Evolutionary conservation across 2,797 vertebrate genomes (phyloP).

Genomic region (Chelon labrosus): DNA sequence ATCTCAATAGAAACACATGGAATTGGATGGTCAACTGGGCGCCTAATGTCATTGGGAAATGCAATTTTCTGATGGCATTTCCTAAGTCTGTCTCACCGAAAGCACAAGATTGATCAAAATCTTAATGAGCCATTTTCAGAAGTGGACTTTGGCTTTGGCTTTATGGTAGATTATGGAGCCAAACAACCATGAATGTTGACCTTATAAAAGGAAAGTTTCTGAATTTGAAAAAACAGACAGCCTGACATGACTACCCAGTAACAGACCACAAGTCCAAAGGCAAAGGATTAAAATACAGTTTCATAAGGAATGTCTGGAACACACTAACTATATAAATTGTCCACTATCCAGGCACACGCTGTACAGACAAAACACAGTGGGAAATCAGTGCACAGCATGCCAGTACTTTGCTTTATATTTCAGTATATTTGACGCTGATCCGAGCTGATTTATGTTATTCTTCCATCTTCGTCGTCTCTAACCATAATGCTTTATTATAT

Average conservation of each 20-base stretch:
- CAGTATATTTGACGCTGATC: slow-evolving; percentile 24
- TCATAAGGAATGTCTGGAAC: slow-evolving; percentile 22
- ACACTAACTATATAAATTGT: not conserved
- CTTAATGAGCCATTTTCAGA: slow-evolving; percentile 97
- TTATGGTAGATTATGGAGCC: slow-evolving; percentile 85
- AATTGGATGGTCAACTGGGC: slow-evolving; percentile 95
- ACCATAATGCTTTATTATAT: slow-evolving; percentile 47
- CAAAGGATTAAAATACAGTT: slow-evolving; percentile 31
- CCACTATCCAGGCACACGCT: not conserved
- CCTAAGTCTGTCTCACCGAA: slow-evolving; percentile 94
- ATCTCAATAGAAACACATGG: slow-evolving; percentile 98
- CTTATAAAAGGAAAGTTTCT: slow-evolving; percentile 77
- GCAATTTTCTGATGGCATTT: slow-evolving; percentile 99
- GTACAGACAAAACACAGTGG: not conserved
- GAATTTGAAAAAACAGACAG: slow-evolving; percentile 59
- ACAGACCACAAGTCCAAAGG: not conserved
- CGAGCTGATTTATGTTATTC: slow-evolving; percentile 29
- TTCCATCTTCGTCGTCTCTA: slow-evolving; percentile 47
- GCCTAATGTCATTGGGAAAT: slow-evolving; percentile 98
- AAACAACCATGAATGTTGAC: slow-evolving; percentile 80
- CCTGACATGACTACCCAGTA: slow-evolving; percentile 50
- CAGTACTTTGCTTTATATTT: not conserved
- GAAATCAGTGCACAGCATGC: not conserved
- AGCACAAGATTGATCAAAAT: slow-evolving; percentile 96
- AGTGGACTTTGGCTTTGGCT: slow-evolving; percentile 86